Base-by-base conservation (phyloP, 2,888 invertebrate genomes). In the Dryomyza anilis region DNA sequence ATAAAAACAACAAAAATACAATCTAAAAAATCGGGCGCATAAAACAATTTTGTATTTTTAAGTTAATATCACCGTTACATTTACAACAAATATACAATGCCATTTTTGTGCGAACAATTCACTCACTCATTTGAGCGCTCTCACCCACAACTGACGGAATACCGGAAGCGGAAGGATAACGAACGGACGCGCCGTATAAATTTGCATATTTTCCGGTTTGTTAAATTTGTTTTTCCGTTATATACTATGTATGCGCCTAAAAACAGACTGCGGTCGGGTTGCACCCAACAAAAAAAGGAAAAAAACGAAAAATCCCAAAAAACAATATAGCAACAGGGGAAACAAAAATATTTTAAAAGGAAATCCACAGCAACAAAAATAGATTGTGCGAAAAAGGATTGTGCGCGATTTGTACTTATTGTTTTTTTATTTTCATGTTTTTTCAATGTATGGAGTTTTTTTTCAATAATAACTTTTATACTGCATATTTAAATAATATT, bases 191-290 rank as follows among this genome's bases (percentile, higher is more conserved):
- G n/a, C 45, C 64, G 64, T 67, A 61, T 61, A 61, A 67, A 67
- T 67, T 67, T 67, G 61, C 67, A 67, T 67, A 67, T 67, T 67
- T 67, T 67, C 67, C 67, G 64, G 67, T 67, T 67, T 56, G 67
- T 67, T 67, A 67, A 67, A 67, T 61, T 67, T 61, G 67, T 61
- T 67, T 67, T 67, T 65, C 67, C 67, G 64, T 50, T 57, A n/a
- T 30, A 12, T 45, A 7, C 16, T 39, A 14, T n/a, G 53, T 29
- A 23, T 16, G 27, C 12, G 43, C 57, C 57, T 57, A 57, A 57
- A 25, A 57, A 25, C 50, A 52, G 50, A 52, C 50, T 52, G 25
- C 25, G 25, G n/a, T 27, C 16, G 27, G 3, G 12, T 12, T 16
- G 12, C 8, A 52, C 21, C 5, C 36, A 21, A 14, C 19, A 55